Evolutionary conservation across 2,888 invertebrate genomes (phyloP).

Genomic region (Hyppa rectilinea): DNA sequence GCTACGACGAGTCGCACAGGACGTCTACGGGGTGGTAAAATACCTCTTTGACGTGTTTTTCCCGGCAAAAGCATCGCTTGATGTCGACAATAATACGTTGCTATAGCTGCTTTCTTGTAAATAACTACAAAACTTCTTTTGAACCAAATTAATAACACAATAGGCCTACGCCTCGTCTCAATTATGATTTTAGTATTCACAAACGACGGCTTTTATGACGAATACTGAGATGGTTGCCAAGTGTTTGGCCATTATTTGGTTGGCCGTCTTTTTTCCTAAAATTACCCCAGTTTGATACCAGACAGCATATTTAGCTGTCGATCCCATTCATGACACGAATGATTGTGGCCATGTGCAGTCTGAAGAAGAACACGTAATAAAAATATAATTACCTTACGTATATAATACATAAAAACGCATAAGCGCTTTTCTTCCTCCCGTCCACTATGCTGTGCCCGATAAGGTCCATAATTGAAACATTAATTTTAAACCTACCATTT

Average conservation of each 20-base stretch:
- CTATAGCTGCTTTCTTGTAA: background rate
- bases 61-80: background rate
- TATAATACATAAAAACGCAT: too few species aligned
- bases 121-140: background rate
- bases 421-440: too few species aligned
- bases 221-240: background rate
- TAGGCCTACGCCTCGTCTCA: background rate
- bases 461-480: too few species aligned
- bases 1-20: background rate
- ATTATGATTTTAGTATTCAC: background rate
- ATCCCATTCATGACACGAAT: background rate
- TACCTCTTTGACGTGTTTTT: background rate
- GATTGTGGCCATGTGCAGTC: background rate
- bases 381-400: too few species aligned
- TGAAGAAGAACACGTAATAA: too few species aligned
- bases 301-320: background rate
- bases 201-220: background rate
- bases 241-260: background rate
- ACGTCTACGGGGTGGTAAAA: background rate
- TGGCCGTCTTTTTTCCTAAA: background rate
- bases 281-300: background rate
- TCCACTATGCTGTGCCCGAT: too few species aligned
- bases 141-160: background rate
- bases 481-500: too few species aligned
- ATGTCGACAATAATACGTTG: background rate